Percentiles rank a stretch among this genome's conserved stretches.
phyloP scores from a whole-genome alignment of 1,140 invertebrate species.

The Drosophila lowei region DNA sequence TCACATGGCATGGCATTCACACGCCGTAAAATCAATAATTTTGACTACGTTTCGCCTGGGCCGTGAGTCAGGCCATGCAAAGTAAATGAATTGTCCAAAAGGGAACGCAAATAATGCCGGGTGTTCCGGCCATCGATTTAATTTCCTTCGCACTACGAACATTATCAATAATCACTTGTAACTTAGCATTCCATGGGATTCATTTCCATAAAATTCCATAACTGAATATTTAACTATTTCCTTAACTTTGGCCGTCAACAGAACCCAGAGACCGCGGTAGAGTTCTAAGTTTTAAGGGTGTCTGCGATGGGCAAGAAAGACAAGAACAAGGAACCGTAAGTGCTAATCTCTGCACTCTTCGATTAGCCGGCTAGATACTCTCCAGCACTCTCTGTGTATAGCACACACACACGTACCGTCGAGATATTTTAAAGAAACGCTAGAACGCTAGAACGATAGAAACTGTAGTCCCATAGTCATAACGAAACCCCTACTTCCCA shows the following conservation, averaged over 20 bases:
- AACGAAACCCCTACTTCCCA: constrained; percentile 3
- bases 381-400: constrained; percentile 57
- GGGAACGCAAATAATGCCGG: constrained; percentile 12
- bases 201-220: not conserved
- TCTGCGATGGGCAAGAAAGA: constrained; percentile 79
- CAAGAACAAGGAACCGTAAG: constrained; percentile 82
- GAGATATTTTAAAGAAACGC: constrained; percentile 32
- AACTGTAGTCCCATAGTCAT: constrained; percentile 8
- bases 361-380: constrained; percentile 61
- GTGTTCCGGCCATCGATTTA: constrained; percentile 23
- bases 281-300: constrained; percentile 29
- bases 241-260: constrained; percentile 1
- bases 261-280: constrained; percentile 5
- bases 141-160: constrained; percentile 6
- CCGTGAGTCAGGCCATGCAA: constrained; percentile 54
- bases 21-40: constrained; percentile 74
- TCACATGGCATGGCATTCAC: constrained; percentile 62
- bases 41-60: constrained; percentile 46
- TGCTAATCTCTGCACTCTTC: constrained; percentile 27
- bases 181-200: not conserved
- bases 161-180: not conserved
- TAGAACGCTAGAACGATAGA: constrained; percentile 22
- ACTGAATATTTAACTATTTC: constrained; percentile 22
- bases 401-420: constrained; percentile 17
- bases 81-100: constrained; percentile 14